These are phyloP conservation scores for Callocephalon fimbriatum DNA, from an alignment of 2,113 vertebrate genomes.

Conservation along the genomic window DNA sequence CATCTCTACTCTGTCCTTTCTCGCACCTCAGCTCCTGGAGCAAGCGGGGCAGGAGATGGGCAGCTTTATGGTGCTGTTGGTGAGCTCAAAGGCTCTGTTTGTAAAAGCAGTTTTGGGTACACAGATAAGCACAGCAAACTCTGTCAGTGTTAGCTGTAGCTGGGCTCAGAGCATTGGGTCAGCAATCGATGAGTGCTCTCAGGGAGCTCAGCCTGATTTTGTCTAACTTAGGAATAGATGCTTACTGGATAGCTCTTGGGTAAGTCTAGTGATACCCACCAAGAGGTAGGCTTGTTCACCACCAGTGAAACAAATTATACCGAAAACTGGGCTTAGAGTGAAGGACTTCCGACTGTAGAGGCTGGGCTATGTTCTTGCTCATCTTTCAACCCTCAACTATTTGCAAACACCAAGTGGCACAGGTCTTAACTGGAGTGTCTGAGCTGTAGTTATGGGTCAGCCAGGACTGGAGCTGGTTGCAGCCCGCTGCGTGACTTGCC, in stretches of 20 bases:
- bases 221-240: background rate
- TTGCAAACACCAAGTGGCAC: background rate
- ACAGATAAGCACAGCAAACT: background rate
- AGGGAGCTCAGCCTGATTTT: background rate
- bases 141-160: accelerated
- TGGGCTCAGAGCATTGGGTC: background rate
- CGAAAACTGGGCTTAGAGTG: background rate
- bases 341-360: background rate
- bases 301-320: background rate
- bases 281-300: background rate
- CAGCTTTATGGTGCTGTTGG: background rate
- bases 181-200: background rate
- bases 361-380: background rate
- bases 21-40: background rate
- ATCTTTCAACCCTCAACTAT: background rate
- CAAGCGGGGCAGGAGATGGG: accelerated
- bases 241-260: background rate
- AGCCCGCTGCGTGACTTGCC: background rate
- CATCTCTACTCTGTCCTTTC: background rate
- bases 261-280: background rate
- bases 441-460: background rate
- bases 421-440: background rate
- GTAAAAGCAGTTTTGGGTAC: background rate
- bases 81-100: background rate
- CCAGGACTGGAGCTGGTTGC: background rate